Conservation (phyloP, 2,797 vertebrate species). For the Decapterus maruadsi region DNA sequence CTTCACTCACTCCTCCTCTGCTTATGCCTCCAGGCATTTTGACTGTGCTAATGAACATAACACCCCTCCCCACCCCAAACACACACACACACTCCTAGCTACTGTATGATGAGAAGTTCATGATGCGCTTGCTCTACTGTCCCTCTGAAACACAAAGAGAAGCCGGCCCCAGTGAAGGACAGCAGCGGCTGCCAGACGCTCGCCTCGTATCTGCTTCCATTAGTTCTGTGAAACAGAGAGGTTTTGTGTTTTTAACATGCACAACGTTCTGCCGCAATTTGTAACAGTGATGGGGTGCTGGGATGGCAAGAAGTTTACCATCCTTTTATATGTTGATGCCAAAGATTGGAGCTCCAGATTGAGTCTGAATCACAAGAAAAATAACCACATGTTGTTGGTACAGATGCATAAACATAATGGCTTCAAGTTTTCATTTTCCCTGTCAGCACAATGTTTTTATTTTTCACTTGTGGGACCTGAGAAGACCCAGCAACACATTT, state of each 20-base stretch:
- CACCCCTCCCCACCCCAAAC: slow-evolving; percentile 70
- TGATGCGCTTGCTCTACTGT: slow-evolving; percentile 62
- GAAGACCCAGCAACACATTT: slow-evolving; percentile 28
- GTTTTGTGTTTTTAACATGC: slow-evolving; percentile 40
- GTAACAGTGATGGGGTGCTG: slow-evolving; percentile 26
- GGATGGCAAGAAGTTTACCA: slow-evolving; percentile 32
- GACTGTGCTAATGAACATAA: slow-evolving; percentile 88
- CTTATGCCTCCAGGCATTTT: slow-evolving; percentile 85
- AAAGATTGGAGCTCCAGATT: slow-evolving; percentile 32
- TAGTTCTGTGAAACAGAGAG: slow-evolving; percentile 34
- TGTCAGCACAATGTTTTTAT: slow-evolving; percentile 20
- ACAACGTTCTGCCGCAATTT: slow-evolving; percentile 48
- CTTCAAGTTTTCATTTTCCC: slow-evolving; percentile 45
- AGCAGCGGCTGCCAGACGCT: slow-evolving; percentile 56
- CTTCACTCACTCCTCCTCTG: slow-evolving; percentile 73
- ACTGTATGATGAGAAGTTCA: slow-evolving; percentile 82
- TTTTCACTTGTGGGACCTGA: slow-evolving; percentile 32
- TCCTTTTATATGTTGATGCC: slow-evolving; percentile 35
- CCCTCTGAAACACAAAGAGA: slow-evolving; percentile 71
- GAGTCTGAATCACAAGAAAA: slow-evolving; percentile 24
- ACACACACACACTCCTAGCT: slow-evolving; percentile 55
- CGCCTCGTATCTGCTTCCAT: slow-evolving; percentile 48
- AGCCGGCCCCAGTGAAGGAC: slow-evolving; percentile 65
- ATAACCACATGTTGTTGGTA: slow-evolving; percentile 28
- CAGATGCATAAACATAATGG: slow-evolving; percentile 37